A percentile compares a stretch with the other conserved stretches of the same genome.
These are phyloP conservation scores for Thecocarcelia acutangulata DNA, from an alignment of 2,888 invertebrate species.

Conservation along the genomic window DNA sequence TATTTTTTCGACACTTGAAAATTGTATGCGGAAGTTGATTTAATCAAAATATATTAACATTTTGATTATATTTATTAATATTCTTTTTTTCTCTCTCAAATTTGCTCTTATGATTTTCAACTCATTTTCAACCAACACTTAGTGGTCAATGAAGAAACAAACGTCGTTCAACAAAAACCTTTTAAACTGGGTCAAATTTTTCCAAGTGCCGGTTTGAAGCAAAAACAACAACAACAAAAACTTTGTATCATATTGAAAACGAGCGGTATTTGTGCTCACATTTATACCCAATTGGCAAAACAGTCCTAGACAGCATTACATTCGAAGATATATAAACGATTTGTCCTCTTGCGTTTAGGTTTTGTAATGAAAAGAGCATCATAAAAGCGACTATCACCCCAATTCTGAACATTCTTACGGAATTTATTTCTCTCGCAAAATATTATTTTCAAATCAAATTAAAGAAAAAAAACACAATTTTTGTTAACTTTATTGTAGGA, in stretches of 20 bases:
- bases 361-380: too few relatives aligned
- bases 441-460: too few relatives aligned
- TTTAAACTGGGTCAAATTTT: conserved; percentile 60
- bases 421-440: too few relatives aligned
- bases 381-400: too few relatives aligned
- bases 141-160: conserved; percentile 26
- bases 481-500: too few relatives aligned
- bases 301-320: too few relatives aligned
- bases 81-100: too few relatives aligned
- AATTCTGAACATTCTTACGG: too few relatives aligned
- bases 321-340: too few relatives aligned
- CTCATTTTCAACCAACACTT: conserved; percentile 17
- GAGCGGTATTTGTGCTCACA: conserved; percentile 4
- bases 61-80: conserved; percentile 30
- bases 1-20: neutral
- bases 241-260: neutral
- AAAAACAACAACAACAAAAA: neutral
- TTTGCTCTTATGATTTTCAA: conserved; percentile 4
- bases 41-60: conserved; percentile 16
- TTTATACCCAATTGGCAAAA: too few relatives aligned
- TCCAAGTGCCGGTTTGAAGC: conserved; percentile 60
- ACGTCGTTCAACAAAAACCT: conserved; percentile 15
- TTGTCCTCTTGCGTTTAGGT: too few relatives aligned
- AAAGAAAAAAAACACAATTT: too few relatives aligned
- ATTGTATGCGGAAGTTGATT: conserved; percentile 16